Conservation (phyloP, 2,797 vertebrate genomes). For the Mallotus villosus region DNA sequence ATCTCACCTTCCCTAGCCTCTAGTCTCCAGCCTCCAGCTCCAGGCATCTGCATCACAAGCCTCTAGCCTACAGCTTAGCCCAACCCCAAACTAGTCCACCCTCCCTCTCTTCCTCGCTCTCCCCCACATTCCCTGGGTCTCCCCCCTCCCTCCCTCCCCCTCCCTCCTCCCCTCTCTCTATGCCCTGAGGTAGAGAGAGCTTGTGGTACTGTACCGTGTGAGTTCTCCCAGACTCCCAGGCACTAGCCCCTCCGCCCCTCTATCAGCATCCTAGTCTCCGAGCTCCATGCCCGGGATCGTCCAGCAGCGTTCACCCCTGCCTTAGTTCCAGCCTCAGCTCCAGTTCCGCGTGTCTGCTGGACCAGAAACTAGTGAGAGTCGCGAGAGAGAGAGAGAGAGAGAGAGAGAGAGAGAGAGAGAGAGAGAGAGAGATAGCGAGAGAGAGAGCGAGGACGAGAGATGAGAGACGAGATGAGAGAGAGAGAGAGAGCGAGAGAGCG, state of each 20-base stretch:
- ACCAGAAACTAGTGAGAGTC: constrained; percentile 27
- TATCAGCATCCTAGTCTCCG: constrained; percentile 28
- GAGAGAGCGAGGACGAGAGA: constrained; percentile 19
- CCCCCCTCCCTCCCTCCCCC: constrained; percentile 23
- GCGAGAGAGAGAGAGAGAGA: background rate
- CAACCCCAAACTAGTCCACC: constrained; percentile 1
- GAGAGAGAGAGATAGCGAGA: background rate
- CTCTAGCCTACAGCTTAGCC: background rate
- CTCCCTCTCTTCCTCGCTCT: background rate
- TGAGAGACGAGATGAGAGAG: constrained; percentile 9
- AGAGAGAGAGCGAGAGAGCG: constrained; percentile 26
- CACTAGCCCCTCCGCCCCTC: constrained; percentile 28
- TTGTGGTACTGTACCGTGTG: constrained; percentile 45
- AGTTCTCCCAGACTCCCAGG: constrained; percentile 40
- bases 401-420: constrained; percentile 6
- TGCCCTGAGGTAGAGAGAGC: constrained; percentile 8
- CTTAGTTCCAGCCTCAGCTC: too few species aligned
- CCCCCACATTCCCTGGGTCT: constrained; percentile 9
- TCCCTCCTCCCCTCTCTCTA: constrained; percentile 18
- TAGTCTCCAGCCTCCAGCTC: background rate
- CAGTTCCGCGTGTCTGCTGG: constrained; percentile 24
- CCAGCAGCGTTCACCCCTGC: constrained; percentile 15
- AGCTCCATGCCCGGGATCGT: constrained; percentile 43
- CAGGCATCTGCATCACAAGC: background rate
- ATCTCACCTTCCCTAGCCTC: background rate